Evolutionary conservation across 2,797 vertebrate genomes (phyloP).

Genomic region (Columba guinea): DNA sequence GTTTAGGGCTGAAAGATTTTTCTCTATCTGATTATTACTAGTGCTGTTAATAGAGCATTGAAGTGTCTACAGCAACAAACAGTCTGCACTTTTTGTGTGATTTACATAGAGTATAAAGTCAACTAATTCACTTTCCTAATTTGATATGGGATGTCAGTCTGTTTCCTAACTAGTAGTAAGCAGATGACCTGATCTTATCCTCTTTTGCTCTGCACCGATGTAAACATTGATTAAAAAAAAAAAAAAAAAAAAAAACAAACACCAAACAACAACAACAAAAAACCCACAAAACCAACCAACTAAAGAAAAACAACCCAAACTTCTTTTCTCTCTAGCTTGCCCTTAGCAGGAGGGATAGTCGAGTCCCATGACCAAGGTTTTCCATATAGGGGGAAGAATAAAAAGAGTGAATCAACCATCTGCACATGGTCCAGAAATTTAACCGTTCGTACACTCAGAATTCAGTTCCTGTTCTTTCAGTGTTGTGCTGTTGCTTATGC

Average conservation of each 20-base stretch:
- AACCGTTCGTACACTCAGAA: background rate
- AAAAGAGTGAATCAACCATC: background rate
- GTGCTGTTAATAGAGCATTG: background rate
- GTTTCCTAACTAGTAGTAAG: background rate
- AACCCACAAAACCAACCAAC: too few relatives aligned
- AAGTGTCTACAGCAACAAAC: background rate
- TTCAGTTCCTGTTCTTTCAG: background rate
- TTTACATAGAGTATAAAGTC: background rate
- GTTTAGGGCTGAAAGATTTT: background rate
- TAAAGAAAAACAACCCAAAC: fast-evolving
- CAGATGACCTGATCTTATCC: background rate
- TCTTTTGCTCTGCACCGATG: background rate
- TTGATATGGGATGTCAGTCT: background rate
- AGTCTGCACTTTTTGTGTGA: background rate
- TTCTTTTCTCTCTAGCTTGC: background rate
- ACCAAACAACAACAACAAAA: too few relatives aligned
- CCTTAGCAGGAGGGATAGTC: background rate
- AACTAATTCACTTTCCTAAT: background rate
- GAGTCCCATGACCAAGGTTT: background rate
- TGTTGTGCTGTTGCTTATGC: background rate
- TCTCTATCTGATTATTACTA: background rate
- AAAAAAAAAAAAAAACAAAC: background rate
- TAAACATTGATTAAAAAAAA: background rate
- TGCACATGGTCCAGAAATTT: background rate
- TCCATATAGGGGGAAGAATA: background rate